These are phyloP conservation scores for Charadrius vociferus DNA, from an alignment of 2,113 vertebrate species.

Conservation along the genomic window DNA sequence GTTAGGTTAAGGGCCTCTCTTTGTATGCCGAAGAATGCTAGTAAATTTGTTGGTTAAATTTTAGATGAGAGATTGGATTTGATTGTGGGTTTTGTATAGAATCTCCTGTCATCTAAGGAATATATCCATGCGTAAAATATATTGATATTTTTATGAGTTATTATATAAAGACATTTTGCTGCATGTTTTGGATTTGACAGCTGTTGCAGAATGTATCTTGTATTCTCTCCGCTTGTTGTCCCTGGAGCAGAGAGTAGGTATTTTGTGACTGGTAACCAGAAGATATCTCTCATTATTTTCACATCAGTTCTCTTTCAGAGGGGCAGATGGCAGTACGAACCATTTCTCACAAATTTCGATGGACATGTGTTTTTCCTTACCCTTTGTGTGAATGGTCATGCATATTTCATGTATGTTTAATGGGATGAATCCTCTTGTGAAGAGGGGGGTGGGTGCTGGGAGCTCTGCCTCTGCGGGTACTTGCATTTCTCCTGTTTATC, in stretches of 20 bases:
- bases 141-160: not conserved
- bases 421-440: not conserved
- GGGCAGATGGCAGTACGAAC: not conserved
- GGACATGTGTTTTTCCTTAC: not conserved
- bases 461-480: not conserved
- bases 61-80: not conserved
- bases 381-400: not conserved
- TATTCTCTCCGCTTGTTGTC: not conserved
- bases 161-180: not conserved
- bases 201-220: not conserved
- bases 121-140: not conserved
- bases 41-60: not conserved
- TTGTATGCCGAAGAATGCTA: not conserved
- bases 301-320: not conserved
- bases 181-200: not conserved
- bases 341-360: not conserved
- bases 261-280: not conserved
- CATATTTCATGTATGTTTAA: not conserved
- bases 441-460: not conserved
- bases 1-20: not conserved
- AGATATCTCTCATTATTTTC: not conserved
- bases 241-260: not conserved
- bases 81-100: not conserved
- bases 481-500: not conserved
- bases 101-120: not conserved